Percentiles rank a stretch among this genome's conserved stretches.
Evolutionary conservation across 2,113 vertebrate species (phyloP).

Genomic region (Hippocampus zosterae): DNA sequence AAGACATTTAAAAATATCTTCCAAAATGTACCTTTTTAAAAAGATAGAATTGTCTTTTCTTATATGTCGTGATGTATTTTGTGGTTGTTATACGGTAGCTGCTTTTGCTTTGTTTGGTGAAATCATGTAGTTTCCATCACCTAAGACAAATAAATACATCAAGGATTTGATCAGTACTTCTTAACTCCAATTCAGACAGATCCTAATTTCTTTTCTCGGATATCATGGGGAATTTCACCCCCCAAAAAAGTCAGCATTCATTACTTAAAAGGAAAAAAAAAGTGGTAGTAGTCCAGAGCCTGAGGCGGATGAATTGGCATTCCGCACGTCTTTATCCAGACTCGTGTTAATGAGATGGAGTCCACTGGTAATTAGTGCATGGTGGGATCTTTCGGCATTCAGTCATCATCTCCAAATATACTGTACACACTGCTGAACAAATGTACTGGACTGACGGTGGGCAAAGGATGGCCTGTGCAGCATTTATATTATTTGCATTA

Average conservation of each 20-base stretch:
- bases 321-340: constrained; percentile 27
- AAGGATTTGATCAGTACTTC: background rate
- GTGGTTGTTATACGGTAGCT: too few species aligned
- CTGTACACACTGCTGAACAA: background rate
- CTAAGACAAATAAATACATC: background rate
- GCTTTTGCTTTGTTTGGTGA: too few species aligned
- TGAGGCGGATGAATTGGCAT: constrained; percentile 34
- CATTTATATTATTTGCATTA: too few species aligned
- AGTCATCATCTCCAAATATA: background rate
- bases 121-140: too few species aligned
- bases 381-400: background rate
- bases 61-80: too few species aligned
- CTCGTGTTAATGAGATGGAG: constrained; percentile 25
- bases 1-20: too few species aligned
- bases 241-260: constrained; percentile 26
- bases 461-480: too few species aligned
- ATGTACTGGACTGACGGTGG: too few species aligned
- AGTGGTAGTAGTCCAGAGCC: constrained; percentile 21
- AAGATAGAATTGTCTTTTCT: too few species aligned
- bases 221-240: background rate
- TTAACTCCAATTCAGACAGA: background rate
- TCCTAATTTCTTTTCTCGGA: background rate
- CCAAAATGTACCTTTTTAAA: too few species aligned
- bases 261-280: constrained; percentile 25
- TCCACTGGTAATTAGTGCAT: constrained; percentile 22